Evolutionary conservation across 2,797 vertebrate genomes (phyloP).

Genomic region (Enteromius trimaculatus): DNA sequence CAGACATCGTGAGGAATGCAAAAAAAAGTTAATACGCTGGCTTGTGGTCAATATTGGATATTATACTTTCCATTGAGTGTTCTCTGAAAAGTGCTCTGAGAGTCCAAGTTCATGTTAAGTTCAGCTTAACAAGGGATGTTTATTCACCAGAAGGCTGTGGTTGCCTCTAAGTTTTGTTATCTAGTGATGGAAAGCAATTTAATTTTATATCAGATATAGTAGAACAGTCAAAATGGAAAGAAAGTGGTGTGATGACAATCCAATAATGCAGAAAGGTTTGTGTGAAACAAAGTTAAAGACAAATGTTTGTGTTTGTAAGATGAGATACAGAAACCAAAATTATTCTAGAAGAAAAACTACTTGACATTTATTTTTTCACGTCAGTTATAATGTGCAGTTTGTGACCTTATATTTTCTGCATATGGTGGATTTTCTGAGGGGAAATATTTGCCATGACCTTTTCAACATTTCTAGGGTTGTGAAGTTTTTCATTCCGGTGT

Average conservation of each 20-base stretch:
- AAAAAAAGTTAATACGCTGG: background rate
- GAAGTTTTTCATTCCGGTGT: background rate
- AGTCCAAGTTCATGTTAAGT: background rate
- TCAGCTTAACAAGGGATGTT: background rate
- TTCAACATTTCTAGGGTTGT: background rate
- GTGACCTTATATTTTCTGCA: background rate
- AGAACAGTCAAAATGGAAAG: background rate
- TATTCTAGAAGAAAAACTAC: background rate
- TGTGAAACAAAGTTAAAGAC: background rate
- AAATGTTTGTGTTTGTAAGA: no score
- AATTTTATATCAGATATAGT: background rate
- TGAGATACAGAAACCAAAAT: background rate
- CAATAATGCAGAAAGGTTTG: background rate
- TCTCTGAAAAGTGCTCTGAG: background rate
- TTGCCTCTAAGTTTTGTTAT: background rate
- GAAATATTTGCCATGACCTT: background rate
- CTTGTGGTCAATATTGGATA: background rate
- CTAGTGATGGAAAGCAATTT: no score
- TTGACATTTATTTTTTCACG: no score
- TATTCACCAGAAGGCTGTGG: background rate
- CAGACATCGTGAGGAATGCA: background rate
- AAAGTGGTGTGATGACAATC: background rate
- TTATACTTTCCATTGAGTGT: background rate
- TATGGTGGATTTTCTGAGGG: background rate
- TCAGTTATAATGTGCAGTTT: background rate